Evolutionary conservation across 2,113 vertebrate genomes (phyloP).

Genomic region (Aptenodytes patagonicus): DNA sequence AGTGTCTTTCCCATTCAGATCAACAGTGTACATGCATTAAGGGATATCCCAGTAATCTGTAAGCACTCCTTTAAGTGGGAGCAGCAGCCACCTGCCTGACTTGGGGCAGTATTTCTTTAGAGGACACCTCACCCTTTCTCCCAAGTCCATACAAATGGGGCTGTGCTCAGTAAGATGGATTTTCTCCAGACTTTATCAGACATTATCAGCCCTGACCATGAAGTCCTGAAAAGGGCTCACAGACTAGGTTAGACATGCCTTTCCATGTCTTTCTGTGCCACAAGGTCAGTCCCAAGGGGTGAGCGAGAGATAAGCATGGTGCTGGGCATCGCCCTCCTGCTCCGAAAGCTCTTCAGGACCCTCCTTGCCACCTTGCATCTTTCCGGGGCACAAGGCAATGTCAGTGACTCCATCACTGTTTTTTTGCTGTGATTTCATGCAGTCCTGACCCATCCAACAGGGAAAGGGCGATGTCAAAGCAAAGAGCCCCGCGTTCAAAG

Average conservation of each 20-base stretch:
- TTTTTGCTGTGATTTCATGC: neutral
- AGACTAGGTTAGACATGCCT: neutral
- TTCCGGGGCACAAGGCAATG: neutral
- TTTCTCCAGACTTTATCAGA: neutral
- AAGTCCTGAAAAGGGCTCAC: neutral
- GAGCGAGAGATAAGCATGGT: neutral
- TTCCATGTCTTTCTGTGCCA: neutral
- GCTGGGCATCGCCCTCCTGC: neutral
- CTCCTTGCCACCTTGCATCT: rapidly evolving
- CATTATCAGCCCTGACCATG: neutral
- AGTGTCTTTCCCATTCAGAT: neutral
- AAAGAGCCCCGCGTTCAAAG: neutral
- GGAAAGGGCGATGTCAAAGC: neutral
- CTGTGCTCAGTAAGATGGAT: neutral
- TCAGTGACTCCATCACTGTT: neutral
- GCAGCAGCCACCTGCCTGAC: neutral
- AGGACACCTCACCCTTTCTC: neutral
- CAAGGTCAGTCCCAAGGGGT: neutral
- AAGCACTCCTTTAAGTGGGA: neutral
- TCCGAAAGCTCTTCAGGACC: neutral
- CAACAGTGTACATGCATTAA: neutral
- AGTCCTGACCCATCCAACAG: neutral
- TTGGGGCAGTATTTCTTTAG: neutral
- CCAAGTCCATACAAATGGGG: neutral
- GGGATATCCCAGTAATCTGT: neutral